These are phyloP conservation scores for Forbesichthys papilliferus DNA, from an alignment of 2,113 vertebrate genomes.

Conservation along the genomic window DNA sequence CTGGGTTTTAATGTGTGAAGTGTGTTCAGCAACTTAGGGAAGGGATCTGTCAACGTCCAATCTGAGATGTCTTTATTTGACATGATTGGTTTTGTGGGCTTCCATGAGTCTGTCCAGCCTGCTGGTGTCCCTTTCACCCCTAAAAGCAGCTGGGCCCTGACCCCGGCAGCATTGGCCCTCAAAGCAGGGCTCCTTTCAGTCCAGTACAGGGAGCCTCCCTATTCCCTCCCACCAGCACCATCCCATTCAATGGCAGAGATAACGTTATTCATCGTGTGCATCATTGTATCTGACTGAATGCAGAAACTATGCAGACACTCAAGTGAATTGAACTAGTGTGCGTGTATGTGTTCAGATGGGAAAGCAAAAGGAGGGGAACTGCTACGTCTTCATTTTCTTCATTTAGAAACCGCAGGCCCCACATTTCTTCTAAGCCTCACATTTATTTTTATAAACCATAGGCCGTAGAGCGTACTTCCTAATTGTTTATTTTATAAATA, in stretches of 20 bases:
- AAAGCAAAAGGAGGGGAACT: conserved; percentile 58
- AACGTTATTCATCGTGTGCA: conserved; percentile 99
- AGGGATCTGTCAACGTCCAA: conserved; percentile 69
- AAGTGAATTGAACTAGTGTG: conserved; percentile 83
- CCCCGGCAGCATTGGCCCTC: conserved; percentile 88
- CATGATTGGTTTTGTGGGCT: conserved; percentile 80
- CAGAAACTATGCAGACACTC: conserved; percentile 85
- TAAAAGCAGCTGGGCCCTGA: conserved; percentile 95
- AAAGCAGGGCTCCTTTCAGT: conserved; percentile 89
- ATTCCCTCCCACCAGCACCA: conserved; percentile 94
- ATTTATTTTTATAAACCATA: no score
- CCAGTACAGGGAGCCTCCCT: conserved; percentile 83
- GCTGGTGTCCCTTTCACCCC: conserved; percentile 91
- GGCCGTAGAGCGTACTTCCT: not conserved
- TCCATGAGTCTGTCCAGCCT: conserved; percentile 88
- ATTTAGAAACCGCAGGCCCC: conserved; percentile 46
- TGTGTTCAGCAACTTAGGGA: conserved; percentile 75
- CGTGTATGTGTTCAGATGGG: conserved; percentile 64
- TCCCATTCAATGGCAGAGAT: conserved; percentile 95
- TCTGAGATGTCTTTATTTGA: conserved; percentile 81
- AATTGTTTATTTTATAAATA: no score
- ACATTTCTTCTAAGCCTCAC: no score
- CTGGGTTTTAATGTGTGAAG: conserved; percentile 67
- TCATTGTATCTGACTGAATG: conserved; percentile 99
- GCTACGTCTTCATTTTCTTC: conserved; percentile 88